Percentiles rank a stretch among this genome's conserved stretches.
phyloP scores from a whole-genome alignment of 2,113 vertebrate species.

The Colaptes auratus region DNA sequence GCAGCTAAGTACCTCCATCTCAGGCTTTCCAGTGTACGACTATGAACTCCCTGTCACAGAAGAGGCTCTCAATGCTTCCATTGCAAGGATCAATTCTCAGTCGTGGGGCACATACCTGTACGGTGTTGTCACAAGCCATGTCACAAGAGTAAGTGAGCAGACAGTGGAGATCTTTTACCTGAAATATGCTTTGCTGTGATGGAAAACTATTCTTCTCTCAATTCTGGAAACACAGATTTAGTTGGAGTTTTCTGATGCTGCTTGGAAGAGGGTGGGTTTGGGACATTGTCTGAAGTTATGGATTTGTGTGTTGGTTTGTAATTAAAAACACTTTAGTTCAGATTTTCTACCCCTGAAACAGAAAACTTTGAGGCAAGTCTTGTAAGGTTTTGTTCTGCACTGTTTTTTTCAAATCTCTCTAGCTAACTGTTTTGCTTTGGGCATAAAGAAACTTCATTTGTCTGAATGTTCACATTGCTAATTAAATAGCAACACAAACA shows the following conservation, averaged over 20 bases:
- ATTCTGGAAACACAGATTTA: not conserved
- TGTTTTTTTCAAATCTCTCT: not conserved
- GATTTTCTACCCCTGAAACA: not conserved
- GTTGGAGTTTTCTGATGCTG: not conserved
- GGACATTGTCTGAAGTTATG: not conserved
- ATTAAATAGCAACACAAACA: not conserved
- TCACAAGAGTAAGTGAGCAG: conserved; percentile 49
- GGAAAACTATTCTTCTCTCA: not conserved
- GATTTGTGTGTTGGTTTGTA: not conserved
- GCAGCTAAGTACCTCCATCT: not conserved
- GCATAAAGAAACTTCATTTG: not conserved
- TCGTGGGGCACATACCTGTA: conserved; percentile 53
- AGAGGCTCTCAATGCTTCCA: conserved; percentile 64
- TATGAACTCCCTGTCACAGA: conserved; percentile 37
- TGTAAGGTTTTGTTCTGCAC: not conserved
- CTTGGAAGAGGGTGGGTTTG: not conserved
- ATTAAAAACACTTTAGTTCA: not conserved
- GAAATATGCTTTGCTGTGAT: not conserved
- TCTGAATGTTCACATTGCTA: not conserved
- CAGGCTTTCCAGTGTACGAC: conserved; percentile 69
- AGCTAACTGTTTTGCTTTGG: not conserved
- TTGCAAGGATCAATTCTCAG: conserved; percentile 68
- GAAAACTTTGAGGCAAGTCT: not conserved
- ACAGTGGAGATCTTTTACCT: accelerated
- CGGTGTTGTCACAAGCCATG: conserved; percentile 23